Percentiles rank a stretch among this genome's conserved stretches.
Conservation (phyloP, 2,888 invertebrate species). For the Morpho helenor region DNA sequence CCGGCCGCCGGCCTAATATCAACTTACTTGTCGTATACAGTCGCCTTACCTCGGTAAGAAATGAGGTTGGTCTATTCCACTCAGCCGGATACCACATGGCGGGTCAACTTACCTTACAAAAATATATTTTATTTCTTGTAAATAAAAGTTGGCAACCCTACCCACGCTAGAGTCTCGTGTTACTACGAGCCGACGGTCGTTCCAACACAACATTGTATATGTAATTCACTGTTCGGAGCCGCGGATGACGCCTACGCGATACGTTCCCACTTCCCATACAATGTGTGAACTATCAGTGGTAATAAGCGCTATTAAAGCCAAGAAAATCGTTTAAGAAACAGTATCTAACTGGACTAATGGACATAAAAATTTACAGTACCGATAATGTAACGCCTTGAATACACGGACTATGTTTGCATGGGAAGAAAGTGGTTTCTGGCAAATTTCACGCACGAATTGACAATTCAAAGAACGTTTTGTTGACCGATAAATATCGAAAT, state of each 20-base stretch:
- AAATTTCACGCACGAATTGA: constrained; percentile 41
- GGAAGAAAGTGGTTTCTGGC: constrained; percentile 32
- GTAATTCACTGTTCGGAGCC: constrained; percentile 3
- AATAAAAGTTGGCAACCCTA: constrained; percentile 44
- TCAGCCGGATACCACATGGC: no score
- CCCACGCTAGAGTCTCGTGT: constrained; percentile 44
- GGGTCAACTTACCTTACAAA: no score
- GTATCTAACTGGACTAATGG: constrained; percentile 24
- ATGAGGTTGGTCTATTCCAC: no score
- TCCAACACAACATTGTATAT: constrained; percentile 29
- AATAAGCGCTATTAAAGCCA: constrained; percentile 30
- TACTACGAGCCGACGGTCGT: background rate
- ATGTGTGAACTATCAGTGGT: constrained; percentile 31
- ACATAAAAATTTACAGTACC: constrained; percentile 20
- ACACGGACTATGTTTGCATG: constrained; percentile 18
- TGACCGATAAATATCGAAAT: constrained; percentile 38
- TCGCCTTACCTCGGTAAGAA: no score
- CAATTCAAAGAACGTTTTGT: constrained; percentile 37
- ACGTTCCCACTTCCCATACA: constrained; percentile 16
- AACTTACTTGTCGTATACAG: no score
- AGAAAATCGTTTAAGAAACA: constrained; percentile 27
- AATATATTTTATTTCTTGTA: no score
- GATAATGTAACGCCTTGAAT: constrained; percentile 13
- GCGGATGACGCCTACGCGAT: constrained; percentile 31
- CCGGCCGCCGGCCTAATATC: no score